Base-by-base conservation (phyloP, 2,113 vertebrate species). In the Myotis brandtii region DNA sequence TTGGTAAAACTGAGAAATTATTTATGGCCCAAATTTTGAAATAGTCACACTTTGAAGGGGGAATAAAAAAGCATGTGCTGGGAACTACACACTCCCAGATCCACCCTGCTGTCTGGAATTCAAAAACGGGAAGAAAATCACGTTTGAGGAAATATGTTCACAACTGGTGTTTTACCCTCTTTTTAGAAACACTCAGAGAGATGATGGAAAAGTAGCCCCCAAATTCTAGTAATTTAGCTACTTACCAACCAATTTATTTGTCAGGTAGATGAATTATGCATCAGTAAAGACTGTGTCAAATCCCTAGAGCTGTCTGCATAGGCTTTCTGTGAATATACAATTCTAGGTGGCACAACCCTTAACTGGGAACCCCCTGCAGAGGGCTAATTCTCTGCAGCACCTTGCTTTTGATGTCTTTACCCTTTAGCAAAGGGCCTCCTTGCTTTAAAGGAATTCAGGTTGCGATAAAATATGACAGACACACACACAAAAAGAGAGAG, bases 1-100 rank as follows among this genome's bases (percentile, higher is more conserved):
- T 91, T 97, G 94, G 86, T 67, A 67, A 96, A 95, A 81, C 93
- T 94, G 80, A 77, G 73, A 73, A 95, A 94, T 91, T 95, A 89
- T 79, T 92, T 59, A 89, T 95, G 64, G 70, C 23, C n/a, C 56
- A 93, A 96, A 96, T 93, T 97, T 66, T 94, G 69, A 96, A 88
- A 95, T 1, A 86, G 85, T 92, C 81, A 75, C 16, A 86, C 56
- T 89, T 17, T 93, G 86, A 94, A 94, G 6, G 20, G n/a, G 34
- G 84, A 86, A 62, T 4, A 2, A 17, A 64, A 23, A 23, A 10
- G 18, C 2, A 25, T 40, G 72, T 81, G 64, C 3, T 5, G 20
- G 43, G 30, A 67, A 69, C 5, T 9, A 46, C 0, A 8, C 1
- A 20, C 46, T 34, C 59, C 25, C 59, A 62, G 23, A 62, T 62